Conservation (phyloP, 1,140 invertebrate genomes). For the Drosophila ambigua region DNA sequence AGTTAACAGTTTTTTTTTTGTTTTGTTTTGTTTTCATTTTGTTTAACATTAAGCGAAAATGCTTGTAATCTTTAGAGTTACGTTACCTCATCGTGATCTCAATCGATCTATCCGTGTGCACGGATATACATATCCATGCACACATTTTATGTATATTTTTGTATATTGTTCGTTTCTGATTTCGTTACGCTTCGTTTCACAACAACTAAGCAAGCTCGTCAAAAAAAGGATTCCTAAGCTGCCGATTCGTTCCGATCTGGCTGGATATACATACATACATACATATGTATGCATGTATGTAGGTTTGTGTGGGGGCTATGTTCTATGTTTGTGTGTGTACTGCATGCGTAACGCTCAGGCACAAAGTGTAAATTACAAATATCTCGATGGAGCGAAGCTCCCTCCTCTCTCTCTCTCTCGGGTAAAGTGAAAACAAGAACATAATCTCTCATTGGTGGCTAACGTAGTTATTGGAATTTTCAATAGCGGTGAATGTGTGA, state of each 20-base stretch:
- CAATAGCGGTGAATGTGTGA: neutral
- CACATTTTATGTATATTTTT: conserved; percentile 41
- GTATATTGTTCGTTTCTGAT: conserved; percentile 37
- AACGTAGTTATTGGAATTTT: neutral
- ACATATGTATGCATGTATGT: conserved; percentile 17
- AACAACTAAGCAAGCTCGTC: conserved; percentile 81
- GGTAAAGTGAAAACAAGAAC: too few species aligned
- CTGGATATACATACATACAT: conserved; percentile 21
- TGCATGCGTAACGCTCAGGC: conserved; percentile 77
- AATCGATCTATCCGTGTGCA: too few species aligned
- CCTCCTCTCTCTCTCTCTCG: too few species aligned
- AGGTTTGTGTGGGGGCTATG: conserved; percentile 18
- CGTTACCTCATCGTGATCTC: conserved; percentile 25
- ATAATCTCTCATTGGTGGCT: neutral
- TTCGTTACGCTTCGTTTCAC: conserved; percentile 35
- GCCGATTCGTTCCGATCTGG: conserved; percentile 26
- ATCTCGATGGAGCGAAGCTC: conserved; percentile 33
- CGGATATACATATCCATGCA: conserved; percentile 19
- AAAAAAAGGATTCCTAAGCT: conserved; percentile 56
- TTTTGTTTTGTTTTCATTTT: conserved; percentile 28
- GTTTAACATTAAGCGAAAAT: conserved; percentile 69
- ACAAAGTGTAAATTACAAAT: conserved; percentile 83
- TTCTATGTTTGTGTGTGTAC: conserved; percentile 1
- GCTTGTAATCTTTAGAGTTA: conserved; percentile 56
- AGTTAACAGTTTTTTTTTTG: conserved; percentile 56